A percentile compares a stretch with the other conserved stretches of the same genome.
These are phyloP conservation scores for Sclerurus mexicanus DNA, from an alignment of 2,113 vertebrate species.

Conservation along the genomic window DNA sequence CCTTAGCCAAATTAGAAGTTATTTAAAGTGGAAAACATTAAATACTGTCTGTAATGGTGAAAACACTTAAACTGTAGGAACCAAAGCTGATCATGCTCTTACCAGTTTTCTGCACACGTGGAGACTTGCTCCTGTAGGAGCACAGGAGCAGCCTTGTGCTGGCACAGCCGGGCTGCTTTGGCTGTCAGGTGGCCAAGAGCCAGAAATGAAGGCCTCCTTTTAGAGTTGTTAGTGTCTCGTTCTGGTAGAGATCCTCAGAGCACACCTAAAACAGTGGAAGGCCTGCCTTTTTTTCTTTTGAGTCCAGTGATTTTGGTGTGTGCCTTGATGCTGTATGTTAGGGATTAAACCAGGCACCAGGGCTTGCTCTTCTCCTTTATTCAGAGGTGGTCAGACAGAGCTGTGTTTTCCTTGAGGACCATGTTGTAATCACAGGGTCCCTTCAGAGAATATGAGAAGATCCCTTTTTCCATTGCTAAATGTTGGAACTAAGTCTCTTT, in stretches of 20 bases:
- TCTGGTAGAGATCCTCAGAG: not conserved
- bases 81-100: rapidly evolving
- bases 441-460: not conserved
- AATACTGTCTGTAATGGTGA: not conserved
- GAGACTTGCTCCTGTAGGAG: not conserved
- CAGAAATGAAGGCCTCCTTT: not conserved
- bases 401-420: not conserved
- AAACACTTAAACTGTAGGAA: not conserved
- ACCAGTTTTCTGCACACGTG: not conserved
- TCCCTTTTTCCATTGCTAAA: not conserved
- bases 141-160: not conserved
- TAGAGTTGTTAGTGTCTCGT: rapidly evolving
- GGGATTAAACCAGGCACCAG: not conserved
- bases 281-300: not conserved
- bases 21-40: not conserved
- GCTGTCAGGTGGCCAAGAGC: rapidly evolving
- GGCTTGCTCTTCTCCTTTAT: rapidly evolving
- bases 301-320: not conserved
- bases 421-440: not conserved
- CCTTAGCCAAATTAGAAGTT: not conserved
- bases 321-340: not conserved
- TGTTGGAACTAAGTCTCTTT: not conserved
- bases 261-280: not conserved
- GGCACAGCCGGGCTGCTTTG: rapidly evolving
- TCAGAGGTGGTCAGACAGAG: not conserved